Conservation (phyloP, 2,113 vertebrate species). For the Cavia aperea region DNA sequence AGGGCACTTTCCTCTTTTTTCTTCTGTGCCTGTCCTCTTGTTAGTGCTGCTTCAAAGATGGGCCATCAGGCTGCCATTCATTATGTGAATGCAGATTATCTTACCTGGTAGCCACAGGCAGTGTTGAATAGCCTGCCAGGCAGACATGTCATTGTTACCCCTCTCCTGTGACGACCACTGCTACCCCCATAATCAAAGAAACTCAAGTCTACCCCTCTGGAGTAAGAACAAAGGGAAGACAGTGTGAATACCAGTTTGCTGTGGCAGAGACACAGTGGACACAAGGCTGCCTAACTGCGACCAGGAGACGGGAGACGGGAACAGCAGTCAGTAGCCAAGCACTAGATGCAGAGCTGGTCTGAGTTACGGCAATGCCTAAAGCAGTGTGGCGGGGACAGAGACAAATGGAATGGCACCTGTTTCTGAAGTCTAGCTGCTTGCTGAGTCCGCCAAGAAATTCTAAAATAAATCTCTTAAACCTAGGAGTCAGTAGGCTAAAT, state of each 20-base stretch:
- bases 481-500: constrained; percentile 9
- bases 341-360: neutral
- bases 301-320: neutral
- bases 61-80: neutral
- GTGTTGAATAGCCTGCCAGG: neutral
- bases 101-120: neutral
- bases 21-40: neutral
- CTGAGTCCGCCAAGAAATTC: neutral
- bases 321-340: neutral
- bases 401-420: neutral
- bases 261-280: neutral
- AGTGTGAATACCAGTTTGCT: neutral
- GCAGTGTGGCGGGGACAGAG: neutral
- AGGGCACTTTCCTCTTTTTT: neutral
- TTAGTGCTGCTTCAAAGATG: neutral
- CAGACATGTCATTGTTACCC: neutral
- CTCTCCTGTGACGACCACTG: neutral
- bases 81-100: neutral
- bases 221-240: neutral
- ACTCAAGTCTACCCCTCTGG: neutral
- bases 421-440: constrained; percentile 14
- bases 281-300: neutral
- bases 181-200: neutral
- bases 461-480: constrained; percentile 1
- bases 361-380: neutral